Conservation (phyloP, 2,113 vertebrate species). For the Gymnarchus niloticus region DNA sequence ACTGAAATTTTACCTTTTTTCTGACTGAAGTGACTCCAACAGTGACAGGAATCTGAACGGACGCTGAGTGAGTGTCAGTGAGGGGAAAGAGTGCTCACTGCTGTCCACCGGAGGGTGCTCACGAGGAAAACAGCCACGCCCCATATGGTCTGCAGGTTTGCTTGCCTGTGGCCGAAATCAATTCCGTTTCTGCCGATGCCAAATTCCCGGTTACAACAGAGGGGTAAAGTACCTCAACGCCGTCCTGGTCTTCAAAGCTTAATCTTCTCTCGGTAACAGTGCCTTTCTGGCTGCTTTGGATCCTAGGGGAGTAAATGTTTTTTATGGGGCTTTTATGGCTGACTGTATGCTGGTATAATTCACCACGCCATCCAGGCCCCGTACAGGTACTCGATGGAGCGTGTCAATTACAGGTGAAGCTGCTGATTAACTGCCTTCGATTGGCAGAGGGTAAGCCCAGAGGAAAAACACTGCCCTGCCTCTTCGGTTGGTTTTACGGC, state of each 20-base stretch:
- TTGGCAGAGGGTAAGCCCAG: background rate
- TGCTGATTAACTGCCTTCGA: background rate
- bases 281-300: background rate
- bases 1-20: background rate
- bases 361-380: background rate
- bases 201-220: background rate
- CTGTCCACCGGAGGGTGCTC: background rate
- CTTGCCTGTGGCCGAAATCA: background rate
- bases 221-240: background rate
- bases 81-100: background rate
- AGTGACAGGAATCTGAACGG: background rate
- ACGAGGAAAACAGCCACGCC: too few species aligned
- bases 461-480: background rate
- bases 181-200: too few species aligned
- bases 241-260: background rate
- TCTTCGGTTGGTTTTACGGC: background rate
- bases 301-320: background rate
- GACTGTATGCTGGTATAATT: background rate
- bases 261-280: background rate
- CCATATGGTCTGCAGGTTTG: background rate
- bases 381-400: background rate
- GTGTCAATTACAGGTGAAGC: slow-evolving; percentile 6
- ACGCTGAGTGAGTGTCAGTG: background rate
- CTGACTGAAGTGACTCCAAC: background rate
- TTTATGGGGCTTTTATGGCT: background rate